Evolutionary conservation across 1,140 invertebrate genomes (phyloP).

Genomic region (Idris sp.): DNA sequence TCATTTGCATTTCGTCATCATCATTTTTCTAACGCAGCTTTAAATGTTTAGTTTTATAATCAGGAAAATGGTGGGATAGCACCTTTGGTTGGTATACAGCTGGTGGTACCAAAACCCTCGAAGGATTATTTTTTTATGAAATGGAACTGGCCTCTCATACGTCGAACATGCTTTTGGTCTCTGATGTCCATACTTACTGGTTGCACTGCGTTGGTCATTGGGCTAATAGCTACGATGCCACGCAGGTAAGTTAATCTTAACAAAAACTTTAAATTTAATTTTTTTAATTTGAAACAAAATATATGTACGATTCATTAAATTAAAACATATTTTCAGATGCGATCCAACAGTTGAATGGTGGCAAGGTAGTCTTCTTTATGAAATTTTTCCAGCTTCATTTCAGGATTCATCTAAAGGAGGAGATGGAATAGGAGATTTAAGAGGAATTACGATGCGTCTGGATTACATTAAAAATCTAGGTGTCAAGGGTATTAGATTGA

Average conservation of each 20-base stretch:
- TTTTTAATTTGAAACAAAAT: no score
- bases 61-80: constrained; percentile 80
- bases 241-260: constrained; percentile 83
- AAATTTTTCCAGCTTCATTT: constrained; percentile 90
- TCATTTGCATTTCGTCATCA: constrained; percentile 63
- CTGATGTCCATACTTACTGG: constrained; percentile 83
- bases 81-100: constrained; percentile 77
- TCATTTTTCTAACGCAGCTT: constrained; percentile 33
- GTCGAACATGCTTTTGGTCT: constrained; percentile 85
- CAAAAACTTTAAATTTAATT: no score
- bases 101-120: constrained; percentile 80
- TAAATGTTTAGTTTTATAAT: constrained; percentile 76
- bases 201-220: constrained; percentile 84
- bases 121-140: constrained; percentile 84
- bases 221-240: constrained; percentile 84
- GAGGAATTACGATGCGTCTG: constrained; percentile 82
- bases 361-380: constrained; percentile 88
- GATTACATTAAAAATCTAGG: constrained; percentile 85
- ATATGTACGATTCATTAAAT: no score
- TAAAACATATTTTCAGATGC: no score
- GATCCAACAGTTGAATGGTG: constrained; percentile 83
- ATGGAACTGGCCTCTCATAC: constrained; percentile 89
- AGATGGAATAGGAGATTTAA: constrained; percentile 86
- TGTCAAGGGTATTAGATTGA: constrained; percentile 83
- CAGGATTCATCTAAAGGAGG: constrained; percentile 84